Evolutionary conservation across 2,888 invertebrate species (phyloP), one percentile per base, ranked within the genome.

Genomic region (Aphidius colemani): DNA sequence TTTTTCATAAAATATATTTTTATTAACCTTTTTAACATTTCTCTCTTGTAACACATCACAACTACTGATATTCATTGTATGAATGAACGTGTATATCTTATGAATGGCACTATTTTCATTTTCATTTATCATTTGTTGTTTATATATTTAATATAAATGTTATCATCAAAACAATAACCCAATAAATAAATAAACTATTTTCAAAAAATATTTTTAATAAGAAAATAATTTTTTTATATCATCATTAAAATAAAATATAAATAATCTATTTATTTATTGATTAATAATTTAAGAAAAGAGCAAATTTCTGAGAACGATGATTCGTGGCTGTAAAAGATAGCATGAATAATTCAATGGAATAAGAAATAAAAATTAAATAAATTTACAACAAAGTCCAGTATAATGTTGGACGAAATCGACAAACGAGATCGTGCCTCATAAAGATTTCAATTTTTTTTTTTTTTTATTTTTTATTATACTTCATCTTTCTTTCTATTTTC

Each of bases 51-150:
- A 56, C 40, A 39, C 53, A 55, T 66, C 63, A 60, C 60, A 18
- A 62, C 68, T 66, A 68, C 67, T 64, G 70, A 58, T 70, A 64
- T 30, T 30, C 30, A 30, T 30, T 30, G 30, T 30, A 63, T 63
- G 59, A 63, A 58, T 51, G 51, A 58, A 44, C 58, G 13, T 53
- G 13, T 53, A 57, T 57, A 30, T 30, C 30, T 57, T 57, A 46
- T 57, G 57, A 57, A 57, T 57, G 56, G 30, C 30, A 30, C 3
- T 30, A 30, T 30, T 30, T 30, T 30, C 30, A 30, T 30, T 30
- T 30, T 30, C 30, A 30, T 30, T 30, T 30, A 30, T 30, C 30
- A 30, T 30, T 30, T 30, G 30, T 30, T 30, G 3, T 30, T 3
- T 30, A 30, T 30, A 30, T 30, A 30, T 30, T 30, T 30, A 30